Percentiles rank a stretch among this genome's conserved stretches.
These are phyloP conservation scores for Epinephelus coioides DNA, from an alignment of 2,797 vertebrate genomes.

Conservation along the genomic window DNA sequence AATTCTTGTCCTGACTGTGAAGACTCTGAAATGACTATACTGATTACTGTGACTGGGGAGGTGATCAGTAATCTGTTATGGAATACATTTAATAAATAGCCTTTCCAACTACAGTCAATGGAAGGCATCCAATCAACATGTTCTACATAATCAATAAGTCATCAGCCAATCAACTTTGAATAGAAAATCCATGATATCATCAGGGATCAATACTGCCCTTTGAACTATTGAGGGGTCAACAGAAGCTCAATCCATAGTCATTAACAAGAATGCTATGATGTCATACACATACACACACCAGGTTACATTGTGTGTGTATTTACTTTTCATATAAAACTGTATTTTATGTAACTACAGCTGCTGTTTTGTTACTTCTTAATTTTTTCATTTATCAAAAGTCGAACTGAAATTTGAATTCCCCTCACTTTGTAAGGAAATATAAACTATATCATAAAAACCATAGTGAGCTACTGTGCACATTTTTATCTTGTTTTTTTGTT, in stretches of 20 bases:
- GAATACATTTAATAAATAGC: neutral
- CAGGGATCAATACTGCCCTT: conserved; percentile 32
- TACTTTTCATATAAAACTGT: too few relatives aligned
- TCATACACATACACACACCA: neutral
- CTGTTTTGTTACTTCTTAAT: too few relatives aligned
- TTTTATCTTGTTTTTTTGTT: too few relatives aligned
- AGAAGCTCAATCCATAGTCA: conserved; percentile 6
- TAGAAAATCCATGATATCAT: conserved; percentile 18
- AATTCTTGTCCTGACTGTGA: too few relatives aligned
- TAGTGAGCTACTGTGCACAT: too few relatives aligned
- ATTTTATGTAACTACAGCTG: too few relatives aligned
- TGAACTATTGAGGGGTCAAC: conserved; percentile 1
- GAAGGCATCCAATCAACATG: neutral
- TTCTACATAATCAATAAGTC: conserved; percentile 28
- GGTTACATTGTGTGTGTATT: too few relatives aligned
- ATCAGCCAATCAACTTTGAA: conserved; percentile 20
- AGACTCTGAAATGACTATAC: neutral
- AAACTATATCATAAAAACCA: too few relatives aligned
- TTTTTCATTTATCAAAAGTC: too few relatives aligned
- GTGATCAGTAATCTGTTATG: neutral
- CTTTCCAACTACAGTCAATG: neutral
- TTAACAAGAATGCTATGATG: conserved; percentile 23
- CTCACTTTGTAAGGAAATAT: too few relatives aligned
- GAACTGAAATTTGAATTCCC: too few relatives aligned
- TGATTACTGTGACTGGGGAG: neutral